Conservation (phyloP, 2,797 vertebrate species). For the Poeciliopsis turneri region DNA sequence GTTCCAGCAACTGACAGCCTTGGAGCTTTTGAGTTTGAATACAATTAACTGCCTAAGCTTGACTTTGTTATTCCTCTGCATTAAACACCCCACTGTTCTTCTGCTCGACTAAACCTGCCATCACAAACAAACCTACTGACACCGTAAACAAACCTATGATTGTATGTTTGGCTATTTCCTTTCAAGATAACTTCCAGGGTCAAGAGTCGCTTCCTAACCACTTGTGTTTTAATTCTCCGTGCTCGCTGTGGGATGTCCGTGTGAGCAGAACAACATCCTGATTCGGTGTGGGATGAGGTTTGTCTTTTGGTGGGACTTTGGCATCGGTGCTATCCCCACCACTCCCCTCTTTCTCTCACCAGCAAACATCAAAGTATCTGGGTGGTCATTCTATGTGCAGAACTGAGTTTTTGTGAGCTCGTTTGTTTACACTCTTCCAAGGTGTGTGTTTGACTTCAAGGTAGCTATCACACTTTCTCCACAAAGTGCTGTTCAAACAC, state of each 20-base stretch:
- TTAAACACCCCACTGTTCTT: constrained; percentile 18
- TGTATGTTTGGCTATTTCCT: constrained; percentile 57
- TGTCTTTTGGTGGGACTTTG: constrained; percentile 64
- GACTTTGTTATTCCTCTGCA: constrained; percentile 33
- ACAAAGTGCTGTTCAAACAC: constrained; percentile 62
- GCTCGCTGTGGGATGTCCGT: constrained; percentile 68
- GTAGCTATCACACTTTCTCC: constrained; percentile 54
- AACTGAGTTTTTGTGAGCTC: constrained; percentile 44
- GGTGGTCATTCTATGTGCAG: constrained; percentile 64
- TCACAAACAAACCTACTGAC: constrained; percentile 49
- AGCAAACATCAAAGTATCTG: constrained; percentile 71
- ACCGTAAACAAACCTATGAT: constrained; percentile 48
- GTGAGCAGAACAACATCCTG: constrained; percentile 77
- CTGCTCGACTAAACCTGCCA: constrained; percentile 30
- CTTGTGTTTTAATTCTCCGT: constrained; percentile 55
- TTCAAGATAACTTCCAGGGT: constrained; percentile 68
- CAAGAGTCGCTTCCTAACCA: constrained; percentile 58
- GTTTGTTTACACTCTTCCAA: constrained; percentile 60
- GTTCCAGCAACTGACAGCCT: constrained; percentile 38
- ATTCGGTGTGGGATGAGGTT: constrained; percentile 60
- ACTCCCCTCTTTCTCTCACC: constrained; percentile 42
- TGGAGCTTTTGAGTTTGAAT: constrained; percentile 40
- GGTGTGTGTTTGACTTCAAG: constrained; percentile 63
- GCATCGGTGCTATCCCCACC: constrained; percentile 42
- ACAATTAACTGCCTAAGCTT: constrained; percentile 55